These are phyloP conservation scores for Drosophila pullipes DNA, from an alignment of 2,888 invertebrate genomes.

Conservation along the genomic window DNA sequence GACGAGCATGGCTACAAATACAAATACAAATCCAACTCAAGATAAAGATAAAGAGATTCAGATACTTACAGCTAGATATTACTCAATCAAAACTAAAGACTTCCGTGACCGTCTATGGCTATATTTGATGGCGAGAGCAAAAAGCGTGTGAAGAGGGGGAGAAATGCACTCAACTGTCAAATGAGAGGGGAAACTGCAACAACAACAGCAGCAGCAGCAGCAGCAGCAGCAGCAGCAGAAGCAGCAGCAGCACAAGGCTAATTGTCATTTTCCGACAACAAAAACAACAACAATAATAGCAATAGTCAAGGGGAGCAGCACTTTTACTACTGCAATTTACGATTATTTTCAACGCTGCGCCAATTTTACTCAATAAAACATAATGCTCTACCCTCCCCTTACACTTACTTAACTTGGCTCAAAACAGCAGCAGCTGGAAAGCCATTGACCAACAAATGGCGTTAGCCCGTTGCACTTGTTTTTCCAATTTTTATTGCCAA, in stretches of 20 bases:
- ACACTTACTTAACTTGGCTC: constrained; percentile 10
- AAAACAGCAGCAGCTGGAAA: constrained; percentile 7
- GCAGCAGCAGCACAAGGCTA: constrained; percentile 52
- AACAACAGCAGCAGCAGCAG: constrained; percentile 31
- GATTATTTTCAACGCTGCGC: constrained; percentile 31
- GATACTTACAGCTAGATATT: constrained; percentile 59
- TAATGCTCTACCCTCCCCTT: constrained; percentile 30
- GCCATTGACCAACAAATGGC: constrained; percentile 38
- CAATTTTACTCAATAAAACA: constrained; percentile 64
- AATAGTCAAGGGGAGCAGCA: constrained; percentile 46
- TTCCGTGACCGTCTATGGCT: constrained; percentile 57
- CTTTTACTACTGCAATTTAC: constrained; percentile 41
- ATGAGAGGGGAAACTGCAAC: constrained; percentile 36
- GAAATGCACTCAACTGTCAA: constrained; percentile 73
- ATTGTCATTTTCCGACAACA: constrained; percentile 79
- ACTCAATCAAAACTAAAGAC: constrained; percentile 70
- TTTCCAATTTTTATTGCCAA: constrained; percentile 35
- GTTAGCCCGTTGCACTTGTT: constrained; percentile 58
- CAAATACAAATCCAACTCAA: constrained; percentile 31
- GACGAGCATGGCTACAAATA: constrained; percentile 30
- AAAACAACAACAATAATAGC: constrained; percentile 27
- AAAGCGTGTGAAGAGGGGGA: neutral
- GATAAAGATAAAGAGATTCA: constrained; percentile 24
- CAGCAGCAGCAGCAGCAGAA: constrained; percentile 38
- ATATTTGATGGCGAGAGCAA: constrained; percentile 33